Percentiles rank a stretch among this genome's conserved stretches.
phyloP scores from a whole-genome alignment of 2,888 invertebrate genomes.

The Volucella zonaria region DNA sequence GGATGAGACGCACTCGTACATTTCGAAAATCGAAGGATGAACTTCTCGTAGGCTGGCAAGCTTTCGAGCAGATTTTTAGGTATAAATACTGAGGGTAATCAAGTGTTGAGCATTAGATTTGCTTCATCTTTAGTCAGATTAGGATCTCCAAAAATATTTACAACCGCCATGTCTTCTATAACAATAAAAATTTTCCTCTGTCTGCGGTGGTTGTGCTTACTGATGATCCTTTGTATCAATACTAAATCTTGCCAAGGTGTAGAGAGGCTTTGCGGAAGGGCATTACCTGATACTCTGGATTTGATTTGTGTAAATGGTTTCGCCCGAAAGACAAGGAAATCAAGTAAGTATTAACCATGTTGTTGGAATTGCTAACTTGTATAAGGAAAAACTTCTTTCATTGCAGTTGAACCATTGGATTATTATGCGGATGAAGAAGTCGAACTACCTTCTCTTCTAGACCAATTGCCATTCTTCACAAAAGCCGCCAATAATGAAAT shows the following conservation, averaged over 20 bases:
- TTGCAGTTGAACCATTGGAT: conserved; percentile 54
- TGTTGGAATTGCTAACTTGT: background rate
- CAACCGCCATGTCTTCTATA: no score
- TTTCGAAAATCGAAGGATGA: background rate
- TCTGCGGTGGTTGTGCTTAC: background rate
- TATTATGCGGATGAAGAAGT: conserved; percentile 62
- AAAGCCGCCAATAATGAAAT: conserved; percentile 67
- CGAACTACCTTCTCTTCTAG: conserved; percentile 23
- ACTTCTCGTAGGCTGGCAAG: background rate
- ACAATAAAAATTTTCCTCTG: no score
- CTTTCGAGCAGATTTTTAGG: background rate
- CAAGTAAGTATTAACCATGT: conserved; percentile 54
- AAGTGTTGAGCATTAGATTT: conserved; percentile 6
- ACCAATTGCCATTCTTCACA: conserved; percentile 69
- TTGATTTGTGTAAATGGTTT: conserved; percentile 76
- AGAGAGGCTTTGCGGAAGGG: conserved; percentile 75
- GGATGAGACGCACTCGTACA: background rate
- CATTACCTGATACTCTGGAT: conserved; percentile 72
- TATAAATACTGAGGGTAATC: conserved; percentile 17
- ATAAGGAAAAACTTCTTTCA: background rate
- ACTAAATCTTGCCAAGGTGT: background rate
- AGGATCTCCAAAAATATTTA: background rate
- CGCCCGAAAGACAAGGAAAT: conserved; percentile 74
- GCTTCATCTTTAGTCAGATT: conserved; percentile 7
- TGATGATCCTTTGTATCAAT: background rate